Percentiles rank a stretch among this genome's conserved stretches.
phyloP scores from a whole-genome alignment of 2,113 vertebrate species.

The Phalacrocorax carbo region DNA sequence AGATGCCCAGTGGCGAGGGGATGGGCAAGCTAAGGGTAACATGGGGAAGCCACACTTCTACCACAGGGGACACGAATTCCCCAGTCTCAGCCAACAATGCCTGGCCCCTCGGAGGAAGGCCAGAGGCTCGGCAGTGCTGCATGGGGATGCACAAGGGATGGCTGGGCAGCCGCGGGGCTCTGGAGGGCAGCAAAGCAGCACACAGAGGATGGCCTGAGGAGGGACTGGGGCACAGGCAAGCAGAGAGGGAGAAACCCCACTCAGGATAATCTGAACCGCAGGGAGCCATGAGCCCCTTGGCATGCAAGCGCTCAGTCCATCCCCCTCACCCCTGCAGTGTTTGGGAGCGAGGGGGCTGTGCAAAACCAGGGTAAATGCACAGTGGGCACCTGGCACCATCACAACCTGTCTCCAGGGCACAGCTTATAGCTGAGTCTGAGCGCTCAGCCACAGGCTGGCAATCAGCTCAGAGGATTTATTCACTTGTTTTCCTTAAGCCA shows the following conservation, averaged over 20 bases:
- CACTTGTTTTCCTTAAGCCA: conserved; percentile 62
- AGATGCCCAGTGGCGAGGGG: neutral
- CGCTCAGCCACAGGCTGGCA: conserved; percentile 15
- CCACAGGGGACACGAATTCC: neutral
- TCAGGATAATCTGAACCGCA: neutral
- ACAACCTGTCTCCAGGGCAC: neutral
- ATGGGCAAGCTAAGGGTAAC: neutral
- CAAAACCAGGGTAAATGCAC: neutral
- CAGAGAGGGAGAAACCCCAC: neutral
- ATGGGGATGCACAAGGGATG: neutral
- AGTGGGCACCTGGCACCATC: neutral
- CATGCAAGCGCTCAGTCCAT: neutral
- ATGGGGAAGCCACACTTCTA: neutral
- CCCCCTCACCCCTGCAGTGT: accelerated
- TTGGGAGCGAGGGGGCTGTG: neutral
- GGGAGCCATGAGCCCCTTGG: neutral
- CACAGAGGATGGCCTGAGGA: neutral
- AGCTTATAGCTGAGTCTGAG: conserved; percentile 34
- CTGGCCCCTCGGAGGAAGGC: neutral
- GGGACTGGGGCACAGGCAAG: neutral
- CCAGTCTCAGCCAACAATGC: accelerated
- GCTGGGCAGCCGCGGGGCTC: accelerated
- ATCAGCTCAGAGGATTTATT: conserved; percentile 64
- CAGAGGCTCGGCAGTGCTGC: neutral
- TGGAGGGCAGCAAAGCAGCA: neutral